Conservation (phyloP, 2,113 vertebrate genomes). For the pig (Sus scrofa) region DNA sequence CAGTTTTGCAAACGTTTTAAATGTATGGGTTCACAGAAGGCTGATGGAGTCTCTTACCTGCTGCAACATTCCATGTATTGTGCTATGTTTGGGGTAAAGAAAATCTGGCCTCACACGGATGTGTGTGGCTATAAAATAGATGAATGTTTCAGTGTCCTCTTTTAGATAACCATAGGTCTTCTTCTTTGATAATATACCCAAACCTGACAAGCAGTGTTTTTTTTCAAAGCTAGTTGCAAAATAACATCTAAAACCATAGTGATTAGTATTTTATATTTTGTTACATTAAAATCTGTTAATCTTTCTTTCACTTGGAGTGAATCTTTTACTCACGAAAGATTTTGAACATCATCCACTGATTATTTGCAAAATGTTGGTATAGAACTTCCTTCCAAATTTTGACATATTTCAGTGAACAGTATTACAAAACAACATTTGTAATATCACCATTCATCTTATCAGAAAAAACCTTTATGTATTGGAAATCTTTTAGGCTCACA, state of each 20-base stretch:
- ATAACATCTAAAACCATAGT: not conserved
- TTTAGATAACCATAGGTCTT: not conserved
- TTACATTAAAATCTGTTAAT: not conserved
- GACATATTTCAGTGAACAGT: not conserved
- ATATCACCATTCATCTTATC: not conserved
- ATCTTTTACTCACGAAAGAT: not conserved
- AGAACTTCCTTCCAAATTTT: not conserved
- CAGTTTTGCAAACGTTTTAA: not conserved
- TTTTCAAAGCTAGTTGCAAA: not conserved
- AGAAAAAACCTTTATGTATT: not conserved
- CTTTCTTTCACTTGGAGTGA: not conserved
- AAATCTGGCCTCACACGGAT: not conserved
- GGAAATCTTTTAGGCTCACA: not conserved
- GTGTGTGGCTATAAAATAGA: not conserved
- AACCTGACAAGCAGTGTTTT: not conserved
- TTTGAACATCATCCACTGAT: not conserved
- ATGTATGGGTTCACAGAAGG: not conserved
- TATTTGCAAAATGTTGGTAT: not conserved
- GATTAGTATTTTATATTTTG: not conserved
- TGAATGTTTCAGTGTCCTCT: not conserved
- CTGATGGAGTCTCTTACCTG: not conserved
- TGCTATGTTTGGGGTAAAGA: not conserved
- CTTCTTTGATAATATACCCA: conserved; percentile 26
- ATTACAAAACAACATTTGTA: conserved; percentile 10
- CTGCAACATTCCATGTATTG: not conserved